Base-by-base conservation (phyloP, 2,888 invertebrate species). In the Diadegma fenestrale region DNA sequence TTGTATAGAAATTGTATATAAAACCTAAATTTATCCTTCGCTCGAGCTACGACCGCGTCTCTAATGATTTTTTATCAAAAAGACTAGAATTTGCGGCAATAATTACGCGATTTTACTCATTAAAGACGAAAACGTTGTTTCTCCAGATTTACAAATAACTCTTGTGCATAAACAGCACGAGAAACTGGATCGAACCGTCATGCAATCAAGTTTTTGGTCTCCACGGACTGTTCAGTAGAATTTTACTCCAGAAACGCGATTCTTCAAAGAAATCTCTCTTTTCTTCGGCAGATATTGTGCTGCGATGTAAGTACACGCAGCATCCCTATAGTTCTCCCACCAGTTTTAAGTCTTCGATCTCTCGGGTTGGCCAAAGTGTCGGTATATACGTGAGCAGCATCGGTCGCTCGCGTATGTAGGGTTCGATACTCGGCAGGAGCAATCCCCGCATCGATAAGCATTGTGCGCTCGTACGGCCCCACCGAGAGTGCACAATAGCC, bases 361-460 rank as follows among this genome's bases (percentile, higher is more conserved):
- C 61, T 64, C 26, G 4, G 26, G 51, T 12, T 30, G 22, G 19
- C 66, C 64, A 37, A 8, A 5, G 37, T 69, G 61, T 58, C 14
- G 14, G 14, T 63, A 19, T 37, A 64, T n/a, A 63, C 64, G 68
- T 26, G 26, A 43, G 82, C 83, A 84, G 76, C 85, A 86, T 80
- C 86, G 82, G 63, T 78, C 41, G 43, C 48, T 82, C 33, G 43
- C 26, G 19, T 22, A 61, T 37, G 45, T 51, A 64, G 19, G 80
- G 84, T 87, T 88, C 82, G 80, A 87, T 82, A 85, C 83, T 82
- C 79, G 88, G 86, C 82, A 86, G 88, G 81, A 87, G 87, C 88
- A 89, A 90, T 90, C 89, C 87, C 87, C 84, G 76, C 82, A 87
- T 89, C 88, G 90, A 90, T 90, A 89, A 89, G 87, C 89, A 88